Conservation (phyloP, 2,888 invertebrate genomes). For the Crepidodera aurea region DNA sequence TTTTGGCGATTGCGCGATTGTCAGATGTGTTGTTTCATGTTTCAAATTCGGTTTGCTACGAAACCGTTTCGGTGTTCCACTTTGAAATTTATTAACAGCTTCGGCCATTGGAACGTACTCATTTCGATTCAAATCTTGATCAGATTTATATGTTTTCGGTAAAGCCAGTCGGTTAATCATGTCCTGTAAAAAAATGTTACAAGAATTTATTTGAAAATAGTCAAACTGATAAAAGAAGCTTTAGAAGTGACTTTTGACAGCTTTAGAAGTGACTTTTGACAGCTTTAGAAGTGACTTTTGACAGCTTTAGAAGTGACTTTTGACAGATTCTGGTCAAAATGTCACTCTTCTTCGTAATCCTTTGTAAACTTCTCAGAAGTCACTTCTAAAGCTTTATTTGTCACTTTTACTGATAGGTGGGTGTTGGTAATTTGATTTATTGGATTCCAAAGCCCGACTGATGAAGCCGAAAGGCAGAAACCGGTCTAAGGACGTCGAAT, state of each 20-base stretch:
- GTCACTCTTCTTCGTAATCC: not conserved
- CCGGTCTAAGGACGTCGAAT: too few relatives aligned
- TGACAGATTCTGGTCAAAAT: not conserved
- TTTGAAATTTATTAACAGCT: slow-evolving; percentile 64
- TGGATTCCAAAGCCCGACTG: too few relatives aligned
- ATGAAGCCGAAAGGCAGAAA: too few relatives aligned
- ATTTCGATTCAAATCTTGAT: slow-evolving; percentile 38
- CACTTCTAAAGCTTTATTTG: too few relatives aligned
- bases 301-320: not conserved
- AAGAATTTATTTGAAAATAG: too few relatives aligned
- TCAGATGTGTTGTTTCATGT: slow-evolving; percentile 43
- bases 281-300: not conserved
- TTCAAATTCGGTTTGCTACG: slow-evolving; percentile 51
- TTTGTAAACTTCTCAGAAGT: not conserved
- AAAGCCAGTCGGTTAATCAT: slow-evolving; percentile 45
- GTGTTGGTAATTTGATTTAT: too few relatives aligned
- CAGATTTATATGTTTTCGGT: slow-evolving; percentile 43
- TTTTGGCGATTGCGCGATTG: slow-evolving; percentile 66
- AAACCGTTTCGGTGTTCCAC: slow-evolving; percentile 65
- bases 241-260: too few relatives aligned
- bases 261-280: too few relatives aligned
- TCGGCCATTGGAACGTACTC: slow-evolving; percentile 65
- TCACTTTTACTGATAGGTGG: too few relatives aligned
- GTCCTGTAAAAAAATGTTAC: slow-evolving; percentile 38
- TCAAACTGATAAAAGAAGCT: too few relatives aligned